Conservation (phyloP, 2,113 vertebrate species). For the Rattus rattus region DNA sequence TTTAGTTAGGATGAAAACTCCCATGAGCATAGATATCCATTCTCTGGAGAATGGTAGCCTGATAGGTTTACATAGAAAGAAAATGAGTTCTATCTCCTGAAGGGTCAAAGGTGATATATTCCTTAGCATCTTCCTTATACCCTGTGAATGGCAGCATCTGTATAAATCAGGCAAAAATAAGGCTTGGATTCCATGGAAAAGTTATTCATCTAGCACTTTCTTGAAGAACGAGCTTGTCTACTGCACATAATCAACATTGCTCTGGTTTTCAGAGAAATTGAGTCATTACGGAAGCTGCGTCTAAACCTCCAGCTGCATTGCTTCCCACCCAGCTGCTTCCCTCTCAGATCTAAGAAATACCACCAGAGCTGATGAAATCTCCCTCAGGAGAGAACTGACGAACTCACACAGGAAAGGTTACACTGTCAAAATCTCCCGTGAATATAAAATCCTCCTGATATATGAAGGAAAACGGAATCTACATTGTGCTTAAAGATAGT, state of each 20-base stretch:
- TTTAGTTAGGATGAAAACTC: too few species aligned
- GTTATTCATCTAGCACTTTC: not conserved
- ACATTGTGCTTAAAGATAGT: not conserved
- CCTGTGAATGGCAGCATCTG: slow-evolving; percentile 6
- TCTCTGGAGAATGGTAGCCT: not conserved
- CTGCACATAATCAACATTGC: not conserved
- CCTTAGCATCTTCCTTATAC: not conserved
- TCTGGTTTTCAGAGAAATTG: not conserved
- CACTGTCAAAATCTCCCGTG: not conserved
- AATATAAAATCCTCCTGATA: not conserved
- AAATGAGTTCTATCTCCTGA: slow-evolving; percentile 10
- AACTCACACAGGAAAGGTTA: not conserved
- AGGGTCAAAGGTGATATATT: not conserved
- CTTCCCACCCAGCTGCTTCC: not conserved
- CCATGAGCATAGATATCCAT: not conserved
- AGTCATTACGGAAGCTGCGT: not conserved
- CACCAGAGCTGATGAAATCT: not conserved
- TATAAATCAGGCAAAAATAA: slow-evolving; percentile 53
- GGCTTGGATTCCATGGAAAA: not conserved
- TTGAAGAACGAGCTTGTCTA: not conserved
- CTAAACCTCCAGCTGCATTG: not conserved
- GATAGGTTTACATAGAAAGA: not conserved
- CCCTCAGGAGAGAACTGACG: not conserved
- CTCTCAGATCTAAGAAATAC: not conserved
- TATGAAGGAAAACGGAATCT: fast-evolving